Percentiles rank a stretch among this genome's conserved stretches.
Conservation (phyloP, 2,113 vertebrate species). For the Urocynchramus pylzowi region DNA sequence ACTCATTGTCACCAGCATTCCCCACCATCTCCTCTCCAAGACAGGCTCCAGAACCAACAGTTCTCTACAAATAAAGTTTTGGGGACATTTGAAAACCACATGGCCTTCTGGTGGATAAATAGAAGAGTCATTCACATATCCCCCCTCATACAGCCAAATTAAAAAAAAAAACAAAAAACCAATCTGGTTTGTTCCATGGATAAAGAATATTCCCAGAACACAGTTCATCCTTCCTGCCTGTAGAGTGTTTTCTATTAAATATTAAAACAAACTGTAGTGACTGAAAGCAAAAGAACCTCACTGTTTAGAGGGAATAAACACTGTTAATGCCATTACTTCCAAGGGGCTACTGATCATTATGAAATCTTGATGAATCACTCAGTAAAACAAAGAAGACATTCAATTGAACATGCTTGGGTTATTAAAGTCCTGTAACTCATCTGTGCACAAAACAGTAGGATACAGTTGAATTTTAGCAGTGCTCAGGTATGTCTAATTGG, state of each 20-base stretch:
- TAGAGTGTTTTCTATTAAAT: background rate
- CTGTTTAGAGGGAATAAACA: background rate
- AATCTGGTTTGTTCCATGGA: background rate
- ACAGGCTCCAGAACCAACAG: background rate
- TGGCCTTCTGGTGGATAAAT: background rate
- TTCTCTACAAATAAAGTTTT: background rate
- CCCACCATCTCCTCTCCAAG: background rate
- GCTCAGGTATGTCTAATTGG: background rate
- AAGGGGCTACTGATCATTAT: background rate
- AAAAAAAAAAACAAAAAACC: background rate
- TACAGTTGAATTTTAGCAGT: background rate
- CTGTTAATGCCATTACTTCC: background rate
- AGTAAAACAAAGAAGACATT: background rate
- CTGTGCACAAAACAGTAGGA: background rate
- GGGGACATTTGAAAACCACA: background rate
- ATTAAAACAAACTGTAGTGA: background rate
- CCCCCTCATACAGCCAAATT: background rate
- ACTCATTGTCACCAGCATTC: background rate
- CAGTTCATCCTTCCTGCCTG: background rate
- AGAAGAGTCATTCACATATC: background rate
- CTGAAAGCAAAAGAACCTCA: background rate
- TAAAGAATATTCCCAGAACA: background rate
- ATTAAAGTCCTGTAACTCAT: background rate
- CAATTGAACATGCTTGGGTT: background rate
- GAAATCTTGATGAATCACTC: background rate